Evolutionary conservation across 2,797 vertebrate genomes (phyloP), one percentile per base, ranked within the genome.

Genomic region (Hafferia zeledoni): DNA sequence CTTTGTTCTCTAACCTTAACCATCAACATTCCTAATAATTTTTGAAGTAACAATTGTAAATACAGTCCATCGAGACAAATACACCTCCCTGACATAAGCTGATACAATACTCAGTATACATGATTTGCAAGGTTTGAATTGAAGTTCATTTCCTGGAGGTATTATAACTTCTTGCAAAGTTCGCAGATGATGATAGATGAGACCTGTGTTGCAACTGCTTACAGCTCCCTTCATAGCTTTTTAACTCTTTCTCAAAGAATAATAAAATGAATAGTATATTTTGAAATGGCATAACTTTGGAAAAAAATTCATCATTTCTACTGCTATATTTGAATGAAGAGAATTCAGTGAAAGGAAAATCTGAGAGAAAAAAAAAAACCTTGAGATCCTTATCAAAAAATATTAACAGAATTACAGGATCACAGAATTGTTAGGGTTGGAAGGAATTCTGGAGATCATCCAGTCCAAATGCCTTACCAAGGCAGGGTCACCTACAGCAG

Each of bases 221-320:
- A 14, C 37, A 72, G 50, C 16, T 87, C 16, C 20, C 33, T 64
- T 83, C 28, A 13, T 92, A 35, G 27, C 9, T 81, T 68, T 75
- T 47, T 80, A 94, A 47, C 16, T 59, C 10, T 68, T 68, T 74
- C 41, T 27, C 37, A 67, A 41, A 57, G 14, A n/a, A 60, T 46
- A 43, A 76, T 6, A 59, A 22, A 55, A 35, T 35, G 1, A 60
- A 37, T 35, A 79, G 7, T 7, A 23, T 55, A 37, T 44, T 35
- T 81, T 77, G 27, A 75, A 86, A 61, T 39, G 35, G 6, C 35
- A 35, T 19, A 31, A 49, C 6, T 53, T 81, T n/a, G 31, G 7
- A 15, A 20, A 28, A 75, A 6, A 80, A 39, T 1, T 0, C 1
- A 31, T 49, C 0, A 20, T 78, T 92, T 75, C 50, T 57, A 30